phyloP scores from a whole-genome alignment of 2,113 vertebrate genomes.

The Hemibagrus wyckioides region DNA sequence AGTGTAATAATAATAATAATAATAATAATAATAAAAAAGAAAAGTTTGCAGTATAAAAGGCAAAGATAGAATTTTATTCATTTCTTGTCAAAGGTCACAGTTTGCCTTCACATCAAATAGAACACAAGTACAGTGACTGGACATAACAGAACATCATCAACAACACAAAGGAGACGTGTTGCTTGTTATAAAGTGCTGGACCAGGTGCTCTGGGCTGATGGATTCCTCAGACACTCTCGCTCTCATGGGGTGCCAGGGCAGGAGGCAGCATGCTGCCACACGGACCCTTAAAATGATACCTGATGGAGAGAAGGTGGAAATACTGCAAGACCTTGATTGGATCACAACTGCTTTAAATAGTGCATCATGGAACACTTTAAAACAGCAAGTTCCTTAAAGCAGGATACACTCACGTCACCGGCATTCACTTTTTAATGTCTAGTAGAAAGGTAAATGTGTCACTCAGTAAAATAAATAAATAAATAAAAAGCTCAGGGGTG shows the following conservation, averaged over 20 bases:
- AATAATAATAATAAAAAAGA: neutral
- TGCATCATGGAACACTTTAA: neutral
- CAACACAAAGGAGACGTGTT: neutral
- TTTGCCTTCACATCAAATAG: neutral
- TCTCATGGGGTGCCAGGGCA: constrained; percentile 80
- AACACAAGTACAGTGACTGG: neutral
- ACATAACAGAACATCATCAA: neutral
- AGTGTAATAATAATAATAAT: neutral
- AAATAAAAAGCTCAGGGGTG: neutral
- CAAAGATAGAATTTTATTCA: neutral
- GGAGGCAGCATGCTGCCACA: constrained; percentile 87
- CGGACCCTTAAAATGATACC: constrained; percentile 92
- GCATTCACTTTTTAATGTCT: neutral
- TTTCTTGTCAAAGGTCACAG: neutral
- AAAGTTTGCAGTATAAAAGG: neutral
- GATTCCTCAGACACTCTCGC: constrained; percentile 64
- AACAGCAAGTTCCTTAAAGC: neutral
- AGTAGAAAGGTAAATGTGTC: neutral
- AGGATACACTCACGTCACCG: constrained; percentile 1
- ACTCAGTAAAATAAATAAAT: neutral
- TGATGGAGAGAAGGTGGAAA: constrained; percentile 59
- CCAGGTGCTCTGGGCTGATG: neutral
- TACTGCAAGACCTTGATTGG: neutral
- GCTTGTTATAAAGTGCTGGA: constrained; percentile 34
- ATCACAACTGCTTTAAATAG: neutral